Conservation (phyloP, 2,113 vertebrate genomes). For the Erinaceus europaeus region DNA sequence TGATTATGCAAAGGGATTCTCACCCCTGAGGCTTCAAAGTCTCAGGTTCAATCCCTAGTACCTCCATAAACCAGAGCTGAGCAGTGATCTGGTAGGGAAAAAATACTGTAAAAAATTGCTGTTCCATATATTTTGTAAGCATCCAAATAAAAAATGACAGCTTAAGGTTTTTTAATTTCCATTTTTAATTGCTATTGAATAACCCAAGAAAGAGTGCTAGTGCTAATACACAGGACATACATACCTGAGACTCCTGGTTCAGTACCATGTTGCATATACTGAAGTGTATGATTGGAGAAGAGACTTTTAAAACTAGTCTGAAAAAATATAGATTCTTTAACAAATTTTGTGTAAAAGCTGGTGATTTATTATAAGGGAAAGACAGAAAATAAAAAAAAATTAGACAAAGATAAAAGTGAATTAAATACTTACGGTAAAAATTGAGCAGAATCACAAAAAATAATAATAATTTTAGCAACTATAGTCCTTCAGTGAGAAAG, state of each 20-base stretch:
- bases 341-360: not conserved
- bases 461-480: not conserved
- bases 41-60: too few relatives aligned
- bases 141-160: not conserved
- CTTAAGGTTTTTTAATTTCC: not conserved
- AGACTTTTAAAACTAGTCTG: not conserved
- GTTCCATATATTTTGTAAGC: too few relatives aligned
- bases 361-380: not conserved
- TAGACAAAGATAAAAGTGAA: not conserved
- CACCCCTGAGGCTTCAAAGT: too few relatives aligned
- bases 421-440: not conserved
- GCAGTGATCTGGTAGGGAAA: too few relatives aligned
- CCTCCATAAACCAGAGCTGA: too few relatives aligned
- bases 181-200: not conserved
- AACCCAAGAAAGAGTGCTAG: not conserved
- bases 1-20: too few relatives aligned
- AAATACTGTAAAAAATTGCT: too few relatives aligned
- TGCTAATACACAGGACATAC: not conserved
- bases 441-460: not conserved
- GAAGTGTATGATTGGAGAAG: constrained; percentile 3
- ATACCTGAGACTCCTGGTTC: too few relatives aligned
- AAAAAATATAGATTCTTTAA: not conserved
- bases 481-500: not conserved
- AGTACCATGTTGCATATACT: too few relatives aligned
- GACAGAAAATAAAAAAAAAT: not conserved